phyloP scores from a whole-genome alignment of 2,113 vertebrate species.

The Edolisoma coerulescens region DNA sequence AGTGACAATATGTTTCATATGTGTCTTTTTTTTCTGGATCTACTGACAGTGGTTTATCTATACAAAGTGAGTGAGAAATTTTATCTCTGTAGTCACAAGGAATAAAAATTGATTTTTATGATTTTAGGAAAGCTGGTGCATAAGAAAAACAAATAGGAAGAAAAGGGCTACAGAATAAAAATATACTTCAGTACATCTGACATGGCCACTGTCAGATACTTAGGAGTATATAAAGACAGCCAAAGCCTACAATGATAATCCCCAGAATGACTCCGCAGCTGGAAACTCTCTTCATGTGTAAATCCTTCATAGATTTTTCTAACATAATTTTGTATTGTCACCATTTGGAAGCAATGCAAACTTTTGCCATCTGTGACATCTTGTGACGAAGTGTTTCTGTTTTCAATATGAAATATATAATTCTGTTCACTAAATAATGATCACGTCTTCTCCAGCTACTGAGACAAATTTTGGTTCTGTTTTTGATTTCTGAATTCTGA shows the following conservation, averaged over 20 bases:
- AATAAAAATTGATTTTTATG: background rate
- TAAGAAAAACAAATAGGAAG: background rate
- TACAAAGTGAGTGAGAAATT: background rate
- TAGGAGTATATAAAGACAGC: background rate
- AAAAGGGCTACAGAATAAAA: background rate
- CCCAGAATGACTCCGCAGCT: background rate
- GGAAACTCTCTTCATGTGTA: background rate
- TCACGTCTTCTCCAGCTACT: background rate
- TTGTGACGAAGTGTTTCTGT: background rate
- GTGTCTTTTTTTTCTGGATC: background rate
- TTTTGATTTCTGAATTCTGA: background rate
- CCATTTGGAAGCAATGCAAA: background rate
- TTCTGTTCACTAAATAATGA: background rate
- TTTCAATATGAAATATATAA: background rate
- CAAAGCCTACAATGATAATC: background rate
- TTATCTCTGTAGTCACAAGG: background rate
- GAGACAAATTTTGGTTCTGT: background rate
- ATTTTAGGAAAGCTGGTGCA: background rate
- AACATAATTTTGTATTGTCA: background rate
- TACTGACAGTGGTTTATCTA: background rate
- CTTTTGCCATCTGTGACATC: background rate
- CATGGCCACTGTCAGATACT: background rate
- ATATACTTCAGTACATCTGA: background rate
- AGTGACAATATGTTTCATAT: background rate
- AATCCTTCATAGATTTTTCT: background rate